Percentiles rank a stretch among this genome's conserved stretches.
These are phyloP conservation scores for Fistularia commersonii DNA, from an alignment of 2,797 vertebrate genomes.

Conservation along the genomic window DNA sequence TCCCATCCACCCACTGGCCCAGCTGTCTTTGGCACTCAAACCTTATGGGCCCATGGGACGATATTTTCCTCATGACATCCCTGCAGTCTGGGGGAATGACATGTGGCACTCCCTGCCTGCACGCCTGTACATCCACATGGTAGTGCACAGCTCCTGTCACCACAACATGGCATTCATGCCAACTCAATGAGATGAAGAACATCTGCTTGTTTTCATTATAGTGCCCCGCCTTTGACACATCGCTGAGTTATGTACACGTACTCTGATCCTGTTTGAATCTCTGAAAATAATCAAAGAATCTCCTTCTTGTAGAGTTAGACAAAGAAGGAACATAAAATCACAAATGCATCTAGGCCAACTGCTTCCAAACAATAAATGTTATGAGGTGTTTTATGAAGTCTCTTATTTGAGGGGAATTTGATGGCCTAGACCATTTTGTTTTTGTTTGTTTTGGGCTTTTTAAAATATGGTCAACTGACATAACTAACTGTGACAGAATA, in stretches of 20 bases:
- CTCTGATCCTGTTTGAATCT: too few relatives aligned
- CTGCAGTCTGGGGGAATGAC: constrained; percentile 21
- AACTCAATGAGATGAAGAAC: constrained; percentile 8
- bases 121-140: background rate
- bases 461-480: background rate
- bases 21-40: constrained; percentile 67
- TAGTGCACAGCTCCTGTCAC: constrained; percentile 3
- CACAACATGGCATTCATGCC: constrained; percentile 15
- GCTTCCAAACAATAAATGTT: background rate
- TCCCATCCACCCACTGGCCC: constrained; percentile 26
- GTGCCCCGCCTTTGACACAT: too few relatives aligned
- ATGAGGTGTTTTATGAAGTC: background rate
- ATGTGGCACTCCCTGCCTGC: constrained; percentile 19
- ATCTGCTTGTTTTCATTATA: background rate
- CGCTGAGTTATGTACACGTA: too few relatives aligned
- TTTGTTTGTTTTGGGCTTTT: too few relatives aligned
- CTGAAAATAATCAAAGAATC: too few relatives aligned
- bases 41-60: constrained; percentile 24
- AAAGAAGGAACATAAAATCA: background rate
- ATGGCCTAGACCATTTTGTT: background rate
- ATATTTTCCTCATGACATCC: constrained; percentile 54
- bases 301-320: too few relatives aligned
- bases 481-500: background rate
- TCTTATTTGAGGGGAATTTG: background rate
- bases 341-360: background rate